These are phyloP conservation scores for Ericerus pela DNA, from an alignment of 1,140 invertebrate genomes.

Conservation along the genomic window DNA sequence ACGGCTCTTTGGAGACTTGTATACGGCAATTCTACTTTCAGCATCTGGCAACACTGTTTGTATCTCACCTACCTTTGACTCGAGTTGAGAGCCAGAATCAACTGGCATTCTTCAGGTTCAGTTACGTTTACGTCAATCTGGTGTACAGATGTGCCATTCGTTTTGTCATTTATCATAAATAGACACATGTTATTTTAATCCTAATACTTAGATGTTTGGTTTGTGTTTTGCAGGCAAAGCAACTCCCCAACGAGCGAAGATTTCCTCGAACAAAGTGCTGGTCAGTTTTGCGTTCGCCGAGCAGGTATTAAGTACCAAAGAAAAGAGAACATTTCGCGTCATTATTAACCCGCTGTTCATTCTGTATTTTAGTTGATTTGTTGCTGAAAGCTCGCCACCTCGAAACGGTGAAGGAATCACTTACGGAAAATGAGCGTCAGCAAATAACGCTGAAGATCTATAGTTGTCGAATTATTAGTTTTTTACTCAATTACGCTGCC, in stretches of 20 bases:
- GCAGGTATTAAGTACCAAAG: not conserved
- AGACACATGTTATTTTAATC: no score
- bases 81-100: no score
- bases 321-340: not conserved
- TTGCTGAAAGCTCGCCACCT: not conserved
- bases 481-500: constrained; percentile 3
- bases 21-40: no score
- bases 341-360: not conserved
- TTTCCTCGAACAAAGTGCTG: not conserved
- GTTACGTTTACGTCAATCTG: no score
- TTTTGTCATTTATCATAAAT: no score
- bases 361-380: not conserved
- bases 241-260: not conserved
- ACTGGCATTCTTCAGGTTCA: no score
- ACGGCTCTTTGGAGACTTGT: no score
- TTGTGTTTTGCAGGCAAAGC: no score
- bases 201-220: no score
- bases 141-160: no score
- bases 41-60: no score
- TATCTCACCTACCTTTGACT: no score
- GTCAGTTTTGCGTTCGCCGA: not conserved
- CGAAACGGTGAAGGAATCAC: not conserved
- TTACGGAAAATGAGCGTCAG: not conserved
- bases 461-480: not conserved
- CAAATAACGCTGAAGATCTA: not conserved